A percentile compares a stretch with the other conserved stretches of the same genome.
Evolutionary conservation across 2,888 invertebrate genomes (phyloP).

Genomic region (Meteorus colon): DNA sequence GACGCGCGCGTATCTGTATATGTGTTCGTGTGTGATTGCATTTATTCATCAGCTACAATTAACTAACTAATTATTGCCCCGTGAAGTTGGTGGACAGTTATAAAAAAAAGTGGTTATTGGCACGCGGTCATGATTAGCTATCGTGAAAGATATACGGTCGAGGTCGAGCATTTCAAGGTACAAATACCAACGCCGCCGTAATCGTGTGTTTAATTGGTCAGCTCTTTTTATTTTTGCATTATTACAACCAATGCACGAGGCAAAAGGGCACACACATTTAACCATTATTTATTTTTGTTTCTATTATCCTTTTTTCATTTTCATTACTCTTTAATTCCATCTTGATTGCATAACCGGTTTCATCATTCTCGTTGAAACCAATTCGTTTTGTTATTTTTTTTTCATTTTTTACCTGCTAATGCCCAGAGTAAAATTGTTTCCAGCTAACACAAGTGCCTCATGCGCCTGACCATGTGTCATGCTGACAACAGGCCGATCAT

Average conservation of each 20-base stretch:
- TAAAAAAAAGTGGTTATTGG: slow-evolving; percentile 40
- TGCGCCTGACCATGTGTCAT: slow-evolving; percentile 87
- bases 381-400: slow-evolving; percentile 1
- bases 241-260: slow-evolving; percentile 39
- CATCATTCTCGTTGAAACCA: slow-evolving; percentile 10
- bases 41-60: slow-evolving; percentile 6
- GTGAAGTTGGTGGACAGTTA: slow-evolving; percentile 17
- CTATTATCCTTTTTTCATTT: slow-evolving; percentile 8
- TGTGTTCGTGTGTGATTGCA: neutral
- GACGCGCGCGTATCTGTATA: neutral
- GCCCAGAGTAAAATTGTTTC: slow-evolving; percentile 82
- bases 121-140: slow-evolving; percentile 36
- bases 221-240: slow-evolving; percentile 36
- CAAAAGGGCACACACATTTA: slow-evolving; percentile 24
- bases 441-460: slow-evolving; percentile 81
- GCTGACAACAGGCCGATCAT: slow-evolving; percentile 79
- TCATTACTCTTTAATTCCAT: slow-evolving; percentile 7
- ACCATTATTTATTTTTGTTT: slow-evolving; percentile 15
- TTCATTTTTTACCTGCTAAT: slow-evolving; percentile 79
- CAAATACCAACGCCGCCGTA: slow-evolving; percentile 38
- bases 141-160: slow-evolving; percentile 47
- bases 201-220: slow-evolving; percentile 21
- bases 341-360: slow-evolving; percentile 10
- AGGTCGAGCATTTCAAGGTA: slow-evolving; percentile 48
- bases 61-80: slow-evolving; percentile 13